These are phyloP conservation scores for Notothenia coriiceps DNA, from an alignment of 2,113 vertebrate genomes.

Conservation along the genomic window DNA sequence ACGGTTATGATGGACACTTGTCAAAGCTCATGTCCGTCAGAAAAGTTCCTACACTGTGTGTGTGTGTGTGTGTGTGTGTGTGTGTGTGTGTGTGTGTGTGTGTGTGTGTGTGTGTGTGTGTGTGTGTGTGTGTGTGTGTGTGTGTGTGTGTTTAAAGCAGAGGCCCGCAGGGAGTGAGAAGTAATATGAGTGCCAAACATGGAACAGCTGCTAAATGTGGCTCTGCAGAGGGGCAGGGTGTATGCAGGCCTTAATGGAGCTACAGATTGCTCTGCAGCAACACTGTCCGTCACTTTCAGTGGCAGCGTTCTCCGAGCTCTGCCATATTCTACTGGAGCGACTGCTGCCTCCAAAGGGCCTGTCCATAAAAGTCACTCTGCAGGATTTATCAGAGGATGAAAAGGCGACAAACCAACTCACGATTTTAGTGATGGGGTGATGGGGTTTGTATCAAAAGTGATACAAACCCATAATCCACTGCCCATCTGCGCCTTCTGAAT, in stretches of 20 bases:
- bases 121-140: slow-evolving; percentile 13
- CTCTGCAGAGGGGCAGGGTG: slow-evolving; percentile 31
- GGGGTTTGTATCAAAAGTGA: slow-evolving; percentile 13
- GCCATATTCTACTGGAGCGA: slow-evolving; percentile 18
- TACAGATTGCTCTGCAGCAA: slow-evolving; percentile 43
- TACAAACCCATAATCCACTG: slow-evolving; percentile 18
- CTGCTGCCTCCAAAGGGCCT: slow-evolving; percentile 11
- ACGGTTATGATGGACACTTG: slow-evolving; percentile 70
- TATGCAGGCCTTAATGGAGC: slow-evolving; percentile 27
- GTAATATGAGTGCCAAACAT: slow-evolving; percentile 45
- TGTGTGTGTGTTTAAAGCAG: slow-evolving; percentile 53
- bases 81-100: slow-evolving; percentile 29
- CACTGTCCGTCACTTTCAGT: slow-evolving; percentile 29
- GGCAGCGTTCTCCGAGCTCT: slow-evolving; percentile 22
- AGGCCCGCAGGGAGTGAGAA: slow-evolving; percentile 40
- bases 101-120: slow-evolving; percentile 14
- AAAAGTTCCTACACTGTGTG: slow-evolving; percentile 12
- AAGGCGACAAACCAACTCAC: slow-evolving; percentile 5
- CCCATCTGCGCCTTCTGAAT: slow-evolving; percentile 13
- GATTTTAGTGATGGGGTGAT: background rate
- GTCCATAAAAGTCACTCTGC: slow-evolving; percentile 18
- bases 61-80: slow-evolving; percentile 18
- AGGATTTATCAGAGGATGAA: slow-evolving; percentile 25
- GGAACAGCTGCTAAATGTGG: slow-evolving; percentile 70
- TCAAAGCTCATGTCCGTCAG: slow-evolving; percentile 63